A percentile compares a stretch with the other conserved stretches of the same genome.
Conservation (phyloP, 2,797 vertebrate genomes). For the Enteromius radiatus region DNA sequence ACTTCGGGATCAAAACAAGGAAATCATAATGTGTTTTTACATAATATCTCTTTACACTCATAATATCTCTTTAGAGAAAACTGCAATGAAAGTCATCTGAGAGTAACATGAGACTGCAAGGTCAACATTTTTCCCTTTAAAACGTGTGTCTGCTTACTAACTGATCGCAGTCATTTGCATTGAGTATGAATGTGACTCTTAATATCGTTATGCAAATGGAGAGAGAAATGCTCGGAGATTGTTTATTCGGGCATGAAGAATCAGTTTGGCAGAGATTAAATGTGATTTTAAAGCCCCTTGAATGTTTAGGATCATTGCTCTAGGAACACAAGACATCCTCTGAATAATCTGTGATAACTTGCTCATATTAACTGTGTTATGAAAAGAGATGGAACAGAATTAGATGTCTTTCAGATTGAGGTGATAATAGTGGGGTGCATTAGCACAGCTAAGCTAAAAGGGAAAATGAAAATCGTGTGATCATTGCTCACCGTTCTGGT, state of each 20-base stretch:
- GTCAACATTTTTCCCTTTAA: slow-evolving; percentile 26
- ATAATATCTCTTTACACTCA: background rate
- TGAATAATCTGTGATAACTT: slow-evolving; percentile 39
- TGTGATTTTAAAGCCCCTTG: slow-evolving; percentile 44
- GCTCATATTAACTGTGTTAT: slow-evolving; percentile 17
- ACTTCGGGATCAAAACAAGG: background rate
- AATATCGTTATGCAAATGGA: slow-evolving; percentile 47
- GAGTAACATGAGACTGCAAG: slow-evolving; percentile 11
- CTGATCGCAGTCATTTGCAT: slow-evolving; percentile 45
- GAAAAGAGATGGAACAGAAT: background rate
- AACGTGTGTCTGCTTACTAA: slow-evolving; percentile 17
- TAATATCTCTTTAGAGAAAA: too few species aligned
- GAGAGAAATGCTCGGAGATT: slow-evolving; percentile 4
- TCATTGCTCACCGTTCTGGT: background rate
- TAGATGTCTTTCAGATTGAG: background rate
- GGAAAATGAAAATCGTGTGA: background rate
- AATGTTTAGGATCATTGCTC: slow-evolving; percentile 35
- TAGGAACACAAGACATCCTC: slow-evolving; percentile 21
- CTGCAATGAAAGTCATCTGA: slow-evolving; percentile 7
- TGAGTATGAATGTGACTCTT: slow-evolving; percentile 37
- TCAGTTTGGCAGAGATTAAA: slow-evolving; percentile 39
- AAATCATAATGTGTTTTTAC: background rate
- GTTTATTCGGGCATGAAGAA: slow-evolving; percentile 47
- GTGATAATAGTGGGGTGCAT: background rate
- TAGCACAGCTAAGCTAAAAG: background rate